Evolutionary conservation across 2,797 vertebrate species (phyloP).

Genomic region (Eulemur coronatus): DNA sequence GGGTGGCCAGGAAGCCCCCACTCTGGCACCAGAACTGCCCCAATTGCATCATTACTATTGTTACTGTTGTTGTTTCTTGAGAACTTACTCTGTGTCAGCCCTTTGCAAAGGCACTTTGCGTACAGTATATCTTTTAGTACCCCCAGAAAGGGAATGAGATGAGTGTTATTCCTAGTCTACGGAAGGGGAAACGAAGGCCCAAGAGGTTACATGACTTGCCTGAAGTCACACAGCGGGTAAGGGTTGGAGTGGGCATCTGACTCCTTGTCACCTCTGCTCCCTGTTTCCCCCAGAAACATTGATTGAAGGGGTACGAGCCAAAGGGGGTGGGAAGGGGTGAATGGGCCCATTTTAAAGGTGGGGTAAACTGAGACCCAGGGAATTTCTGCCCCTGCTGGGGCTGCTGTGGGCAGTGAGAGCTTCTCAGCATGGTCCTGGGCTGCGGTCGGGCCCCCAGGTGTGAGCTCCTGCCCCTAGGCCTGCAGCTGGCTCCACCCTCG

Average conservation of each 20-base stretch:
- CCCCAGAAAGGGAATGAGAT: neutral
- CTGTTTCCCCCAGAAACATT: neutral
- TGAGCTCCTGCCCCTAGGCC: neutral
- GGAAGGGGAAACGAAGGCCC: neutral
- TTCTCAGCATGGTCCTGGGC: neutral
- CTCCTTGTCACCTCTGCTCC: neutral
- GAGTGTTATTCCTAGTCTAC: neutral
- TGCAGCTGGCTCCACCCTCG: neutral
- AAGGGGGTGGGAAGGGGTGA: neutral
- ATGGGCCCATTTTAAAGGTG: neutral
- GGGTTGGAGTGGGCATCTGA: neutral
- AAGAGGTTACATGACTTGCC: neutral
- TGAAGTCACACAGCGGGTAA: neutral
- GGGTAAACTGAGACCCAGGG: neutral
- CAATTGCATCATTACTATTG: rapidly evolving
- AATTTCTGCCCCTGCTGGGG: neutral
- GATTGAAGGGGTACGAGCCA: neutral
- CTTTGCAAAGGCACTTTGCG: neutral
- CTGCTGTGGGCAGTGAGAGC: neutral
- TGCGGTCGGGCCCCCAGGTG: neutral
- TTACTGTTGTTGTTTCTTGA: neutral
- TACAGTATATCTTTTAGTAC: neutral
- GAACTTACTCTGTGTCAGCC: neutral
- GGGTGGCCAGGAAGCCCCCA: neutral
- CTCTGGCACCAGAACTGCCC: neutral